These are phyloP conservation scores for Pseudopodoces humilis DNA, from an alignment of 2,113 vertebrate species.

Conservation along the genomic window DNA sequence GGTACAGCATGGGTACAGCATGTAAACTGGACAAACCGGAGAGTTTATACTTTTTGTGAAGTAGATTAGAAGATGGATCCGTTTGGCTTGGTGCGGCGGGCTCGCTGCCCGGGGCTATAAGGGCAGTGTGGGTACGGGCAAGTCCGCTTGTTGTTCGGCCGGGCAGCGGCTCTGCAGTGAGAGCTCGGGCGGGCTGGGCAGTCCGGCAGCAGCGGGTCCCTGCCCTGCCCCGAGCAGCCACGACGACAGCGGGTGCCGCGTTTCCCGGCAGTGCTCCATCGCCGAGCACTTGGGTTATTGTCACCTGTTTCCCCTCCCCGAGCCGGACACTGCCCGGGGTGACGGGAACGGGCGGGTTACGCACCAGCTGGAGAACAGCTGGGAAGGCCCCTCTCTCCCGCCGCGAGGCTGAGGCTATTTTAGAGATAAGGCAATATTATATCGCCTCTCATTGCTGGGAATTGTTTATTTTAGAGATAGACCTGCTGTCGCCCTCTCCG, in stretches of 20 bases:
- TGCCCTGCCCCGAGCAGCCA: background rate
- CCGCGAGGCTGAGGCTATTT: background rate
- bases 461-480: background rate
- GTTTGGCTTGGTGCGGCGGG: fast-evolving
- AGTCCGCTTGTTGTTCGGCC: background rate
- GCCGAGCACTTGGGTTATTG: fast-evolving
- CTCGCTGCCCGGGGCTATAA: fast-evolving
- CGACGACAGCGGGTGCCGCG: fast-evolving
- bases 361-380: background rate
- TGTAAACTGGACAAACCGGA: fast-evolving
- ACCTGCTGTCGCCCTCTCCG: background rate
- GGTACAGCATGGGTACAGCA: fast-evolving
- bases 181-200: background rate
- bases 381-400: background rate
- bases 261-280: background rate
- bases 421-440: background rate
- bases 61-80: background rate
- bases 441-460: background rate
- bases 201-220: background rate
- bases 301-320: background rate
- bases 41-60: background rate
- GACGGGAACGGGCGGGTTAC: background rate
- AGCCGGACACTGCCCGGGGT: background rate
- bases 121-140: background rate
- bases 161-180: background rate